These are phyloP conservation scores for Luscinia megarhynchos DNA, from an alignment of 2,797 vertebrate species.

Conservation along the genomic window DNA sequence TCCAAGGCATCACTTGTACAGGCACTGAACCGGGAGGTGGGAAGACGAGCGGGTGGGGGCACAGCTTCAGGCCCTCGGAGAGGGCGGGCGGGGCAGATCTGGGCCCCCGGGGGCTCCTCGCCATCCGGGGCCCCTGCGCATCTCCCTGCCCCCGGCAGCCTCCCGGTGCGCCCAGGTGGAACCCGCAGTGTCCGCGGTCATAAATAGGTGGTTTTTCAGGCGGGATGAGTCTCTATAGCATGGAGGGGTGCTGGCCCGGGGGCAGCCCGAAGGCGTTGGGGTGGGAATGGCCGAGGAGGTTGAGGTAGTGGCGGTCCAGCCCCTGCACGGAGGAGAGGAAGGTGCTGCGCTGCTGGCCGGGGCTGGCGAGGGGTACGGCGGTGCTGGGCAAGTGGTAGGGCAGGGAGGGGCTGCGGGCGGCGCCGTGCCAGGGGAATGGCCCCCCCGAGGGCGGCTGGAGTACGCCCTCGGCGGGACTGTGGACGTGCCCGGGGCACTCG, in stretches of 20 bases:
- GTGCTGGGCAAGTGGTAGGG: constrained; percentile 81
- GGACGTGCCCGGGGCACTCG: constrained; percentile 85
- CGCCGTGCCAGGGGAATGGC: constrained; percentile 86
- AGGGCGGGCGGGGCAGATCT: not conserved
- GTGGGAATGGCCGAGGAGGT: constrained; percentile 90
- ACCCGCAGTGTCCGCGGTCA: not conserved
- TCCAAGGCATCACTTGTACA: constrained; percentile 28
- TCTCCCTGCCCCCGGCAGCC: not conserved
- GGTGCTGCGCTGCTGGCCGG: constrained; percentile 84
- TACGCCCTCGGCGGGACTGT: constrained; percentile 81
- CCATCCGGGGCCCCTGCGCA: not conserved
- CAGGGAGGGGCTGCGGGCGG: constrained; percentile 83
- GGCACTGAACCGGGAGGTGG: not conserved
- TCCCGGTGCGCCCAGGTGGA: not conserved
- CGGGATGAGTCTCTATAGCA: constrained; percentile 69
- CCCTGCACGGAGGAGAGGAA: constrained; percentile 90
- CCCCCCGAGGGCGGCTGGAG: constrained; percentile 82
- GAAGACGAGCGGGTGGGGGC: not conserved
- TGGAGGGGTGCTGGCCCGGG: constrained; percentile 84
- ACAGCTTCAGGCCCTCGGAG: not conserved
- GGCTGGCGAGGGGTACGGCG: constrained; percentile 79
- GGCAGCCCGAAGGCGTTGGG: constrained; percentile 88
- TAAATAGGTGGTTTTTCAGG: not conserved
- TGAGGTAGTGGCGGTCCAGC: constrained; percentile 92
- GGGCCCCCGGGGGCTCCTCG: not conserved